Percentiles rank a stretch among this genome's conserved stretches.
These are phyloP conservation scores for Drosophila ambigua DNA, from an alignment of 1,140 invertebrate genomes.

Conservation along the genomic window DNA sequence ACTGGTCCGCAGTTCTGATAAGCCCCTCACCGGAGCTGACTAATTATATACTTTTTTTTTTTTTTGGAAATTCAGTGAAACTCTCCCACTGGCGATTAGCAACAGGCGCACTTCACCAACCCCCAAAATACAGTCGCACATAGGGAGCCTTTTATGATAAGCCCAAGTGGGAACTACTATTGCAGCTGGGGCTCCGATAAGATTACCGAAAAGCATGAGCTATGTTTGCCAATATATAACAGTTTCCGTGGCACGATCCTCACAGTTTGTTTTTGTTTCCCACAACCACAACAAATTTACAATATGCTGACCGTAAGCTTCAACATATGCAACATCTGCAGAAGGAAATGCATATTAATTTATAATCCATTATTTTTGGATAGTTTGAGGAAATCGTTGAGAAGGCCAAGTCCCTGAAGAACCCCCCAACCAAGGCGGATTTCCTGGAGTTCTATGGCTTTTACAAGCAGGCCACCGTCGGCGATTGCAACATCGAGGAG, in stretches of 20 bases:
- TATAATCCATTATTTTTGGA: background rate
- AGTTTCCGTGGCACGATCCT: constrained; percentile 9
- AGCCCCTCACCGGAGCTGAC: constrained; percentile 11
- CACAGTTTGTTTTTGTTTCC: constrained; percentile 67
- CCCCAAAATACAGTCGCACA: constrained; percentile 19
- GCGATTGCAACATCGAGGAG: constrained; percentile 92
- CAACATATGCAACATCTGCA: background rate
- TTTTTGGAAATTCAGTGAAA: constrained; percentile 11
- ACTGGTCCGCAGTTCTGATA: constrained; percentile 25
- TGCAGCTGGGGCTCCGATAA: constrained; percentile 54
- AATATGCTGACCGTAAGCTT: constrained; percentile 76
- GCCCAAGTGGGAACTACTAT: constrained; percentile 43
- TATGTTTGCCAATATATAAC: constrained; percentile 64
- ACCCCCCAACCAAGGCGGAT: constrained; percentile 91
- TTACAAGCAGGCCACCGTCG: constrained; percentile 95
- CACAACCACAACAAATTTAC: constrained; percentile 35
- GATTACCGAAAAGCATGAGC: constrained; percentile 59
- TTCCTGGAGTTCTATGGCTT: constrained; percentile 94
- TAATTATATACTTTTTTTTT: constrained; percentile 40
- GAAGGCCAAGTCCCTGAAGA: constrained; percentile 91
- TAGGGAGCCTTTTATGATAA: constrained; percentile 24
- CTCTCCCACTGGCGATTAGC: constrained; percentile 32
- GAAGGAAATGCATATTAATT: constrained; percentile 2
- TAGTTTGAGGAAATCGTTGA: constrained; percentile 85
- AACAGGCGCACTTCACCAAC: background rate